These are phyloP conservation scores for Xerus inauris DNA, from an alignment of 2,113 vertebrate genomes.

Conservation along the genomic window DNA sequence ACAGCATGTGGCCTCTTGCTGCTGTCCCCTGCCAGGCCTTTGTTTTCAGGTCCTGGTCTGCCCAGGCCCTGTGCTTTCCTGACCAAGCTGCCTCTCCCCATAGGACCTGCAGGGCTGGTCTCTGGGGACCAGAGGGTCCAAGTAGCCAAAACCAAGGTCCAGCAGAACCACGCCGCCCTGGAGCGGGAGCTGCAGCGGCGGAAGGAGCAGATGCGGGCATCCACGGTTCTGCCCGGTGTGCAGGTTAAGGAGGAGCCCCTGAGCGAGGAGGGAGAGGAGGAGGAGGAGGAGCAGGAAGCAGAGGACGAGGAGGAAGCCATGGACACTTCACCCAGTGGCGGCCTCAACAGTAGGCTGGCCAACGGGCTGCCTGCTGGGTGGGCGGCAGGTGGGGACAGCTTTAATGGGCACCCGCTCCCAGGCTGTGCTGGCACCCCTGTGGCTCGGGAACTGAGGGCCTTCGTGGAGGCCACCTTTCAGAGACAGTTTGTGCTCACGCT, in stretches of 20 bases:
- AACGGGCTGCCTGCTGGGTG: conserved; percentile 88
- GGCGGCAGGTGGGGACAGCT: conserved; percentile 78
- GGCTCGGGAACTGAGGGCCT: conserved; percentile 92
- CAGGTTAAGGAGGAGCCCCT: conserved; percentile 81
- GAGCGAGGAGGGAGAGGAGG: conserved; percentile 91
- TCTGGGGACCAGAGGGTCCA: conserved; percentile 93
- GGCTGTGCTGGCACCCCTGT: conserved; percentile 77
- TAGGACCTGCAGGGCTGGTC: conserved; percentile 86
- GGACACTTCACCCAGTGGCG: conserved; percentile 86
- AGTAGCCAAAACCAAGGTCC: conserved; percentile 89
- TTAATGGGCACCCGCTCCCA: conserved; percentile 86
- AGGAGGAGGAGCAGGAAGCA: conserved; percentile 90
- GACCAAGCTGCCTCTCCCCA: neutral
- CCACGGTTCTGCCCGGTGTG: neutral
- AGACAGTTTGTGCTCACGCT: conserved; percentile 96
- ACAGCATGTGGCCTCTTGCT: neutral
- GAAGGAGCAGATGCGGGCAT: conserved; percentile 79
- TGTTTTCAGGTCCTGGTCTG: neutral
- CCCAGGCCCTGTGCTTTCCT: rapidly evolving
- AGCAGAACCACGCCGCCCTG: conserved; percentile 88
- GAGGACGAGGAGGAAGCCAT: conserved; percentile 90
- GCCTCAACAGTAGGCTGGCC: conserved; percentile 87
- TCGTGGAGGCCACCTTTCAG: conserved; percentile 92
- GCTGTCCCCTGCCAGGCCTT: neutral
- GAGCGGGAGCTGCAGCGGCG: conserved; percentile 90